These are phyloP conservation scores for Halcyon smyrnensis DNA, from an alignment of 2,797 vertebrate species.

Conservation along the genomic window DNA sequence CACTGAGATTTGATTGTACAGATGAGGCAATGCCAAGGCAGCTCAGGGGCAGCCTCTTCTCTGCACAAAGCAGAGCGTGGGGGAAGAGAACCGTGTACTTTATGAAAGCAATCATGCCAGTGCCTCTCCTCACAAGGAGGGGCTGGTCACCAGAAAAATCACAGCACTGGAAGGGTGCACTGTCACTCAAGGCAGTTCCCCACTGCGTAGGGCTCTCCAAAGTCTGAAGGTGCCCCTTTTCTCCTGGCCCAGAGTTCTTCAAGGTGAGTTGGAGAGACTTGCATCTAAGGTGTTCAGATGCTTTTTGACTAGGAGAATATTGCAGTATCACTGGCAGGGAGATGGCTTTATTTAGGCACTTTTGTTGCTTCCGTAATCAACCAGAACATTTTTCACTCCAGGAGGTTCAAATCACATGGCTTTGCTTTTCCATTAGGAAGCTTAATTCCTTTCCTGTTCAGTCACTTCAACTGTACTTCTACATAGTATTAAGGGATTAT, in stretches of 20 bases:
- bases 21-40: not conserved
- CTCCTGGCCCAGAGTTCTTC: not conserved
- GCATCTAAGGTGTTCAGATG: not conserved
- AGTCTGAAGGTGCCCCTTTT: not conserved
- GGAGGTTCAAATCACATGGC: not conserved
- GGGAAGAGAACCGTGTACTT: not conserved
- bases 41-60: not conserved
- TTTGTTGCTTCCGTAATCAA: not conserved
- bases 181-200: not conserved
- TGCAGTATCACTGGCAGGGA: not conserved
- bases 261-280: not conserved
- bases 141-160: not conserved
- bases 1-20: not conserved
- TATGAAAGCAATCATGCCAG: not conserved
- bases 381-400: not conserved
- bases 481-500: not conserved
- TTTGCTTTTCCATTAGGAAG: conserved; percentile 15
- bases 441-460: conserved; percentile 6
- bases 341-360: not conserved
- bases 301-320: not conserved
- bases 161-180: not conserved
- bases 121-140: not conserved
- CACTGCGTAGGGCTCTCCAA: not conserved
- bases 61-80: not conserved
- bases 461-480: not conserved